Evolutionary conservation across 2,888 invertebrate species (phyloP).

Genomic region (Hydropsyche betteni): DNA sequence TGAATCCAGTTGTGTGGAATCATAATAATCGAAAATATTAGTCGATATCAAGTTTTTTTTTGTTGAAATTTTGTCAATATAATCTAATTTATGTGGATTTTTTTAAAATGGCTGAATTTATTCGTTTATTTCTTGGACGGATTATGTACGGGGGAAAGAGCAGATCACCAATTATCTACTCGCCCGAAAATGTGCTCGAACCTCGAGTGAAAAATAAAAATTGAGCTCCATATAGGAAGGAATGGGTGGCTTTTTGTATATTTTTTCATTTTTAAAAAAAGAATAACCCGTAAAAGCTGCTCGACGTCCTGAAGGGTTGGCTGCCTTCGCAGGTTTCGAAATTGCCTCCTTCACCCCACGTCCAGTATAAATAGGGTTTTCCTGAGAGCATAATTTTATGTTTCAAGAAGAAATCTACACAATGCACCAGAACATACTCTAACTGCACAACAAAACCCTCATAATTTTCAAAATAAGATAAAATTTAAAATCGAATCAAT

Average conservation of each 20-base stretch:
- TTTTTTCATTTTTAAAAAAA: not conserved
- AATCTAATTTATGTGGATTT: too few relatives aligned
- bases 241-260: not conserved
- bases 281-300: constrained; percentile 22
- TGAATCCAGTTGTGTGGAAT: too few relatives aligned
- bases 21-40: too few relatives aligned
- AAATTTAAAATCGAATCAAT: too few relatives aligned
- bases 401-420: constrained; percentile 37
- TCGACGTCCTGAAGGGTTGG: constrained; percentile 39
- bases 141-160: not conserved
- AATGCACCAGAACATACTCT: constrained; percentile 7
- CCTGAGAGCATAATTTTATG: constrained; percentile 46
- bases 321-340: constrained; percentile 18
- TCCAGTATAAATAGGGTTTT: constrained; percentile 39
- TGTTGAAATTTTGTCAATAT: too few relatives aligned
- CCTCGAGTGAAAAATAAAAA: constrained; percentile 12
- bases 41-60: too few relatives aligned
- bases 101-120: too few relatives aligned
- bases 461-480: too few relatives aligned
- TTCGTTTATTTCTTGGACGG: too few relatives aligned
- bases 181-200: constrained; percentile 30
- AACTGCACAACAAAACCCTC: not conserved
- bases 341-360: constrained; percentile 45
- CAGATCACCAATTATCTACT: constrained; percentile 36
- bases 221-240: not conserved